Evolutionary conservation across 2,113 vertebrate genomes (phyloP), one percentile per base, ranked within the genome.

Genomic region (Malurus alboscapulatus): DNA sequence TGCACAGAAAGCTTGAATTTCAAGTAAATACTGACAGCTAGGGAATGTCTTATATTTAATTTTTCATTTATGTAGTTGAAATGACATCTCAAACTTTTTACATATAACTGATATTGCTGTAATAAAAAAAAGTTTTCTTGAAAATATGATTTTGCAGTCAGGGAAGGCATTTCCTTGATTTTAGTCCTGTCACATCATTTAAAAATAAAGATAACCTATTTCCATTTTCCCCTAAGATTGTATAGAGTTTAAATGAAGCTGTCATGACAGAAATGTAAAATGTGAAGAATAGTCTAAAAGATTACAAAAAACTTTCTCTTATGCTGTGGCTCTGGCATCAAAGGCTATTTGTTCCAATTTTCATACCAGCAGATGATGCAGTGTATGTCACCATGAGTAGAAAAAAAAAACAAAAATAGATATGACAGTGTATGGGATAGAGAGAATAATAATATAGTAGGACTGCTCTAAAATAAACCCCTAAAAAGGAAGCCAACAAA

Each of bases 311-410:
- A 38, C 34, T 66, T 96, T 95, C 69, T 91, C n/a, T 96, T 96
- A 36, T 45, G 40, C 51, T 76, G 24, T 90, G 73, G 32, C 40
- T 95, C 51, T 94, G 62, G 45, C 63, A 87, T 95, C 91, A 96
- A 81, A 96, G 40, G 62, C 26, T 95, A 94, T 96, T 97, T 96
- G 69, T 96, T 96, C 84, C 84, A 93, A 95, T 97, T 96, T 96
- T 88, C 59, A 32, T 89, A 77, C 44, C 69, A 79, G 55, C 45
- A 84, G 66, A 91, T 87, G 84, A 93, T 91, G 40, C 82, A 91
- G 57, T 44, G 42, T 69, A 68, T 90, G 90, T 92, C 95, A 92
- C 20, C 18, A 42, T 48, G 57, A 90, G 44, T 4, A 76, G 63
- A 40, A 81, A 90, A 40, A 81, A 90, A 81, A 74, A 71, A 20